Evolutionary conservation across 2,888 invertebrate species (phyloP), one percentile per base, ranked within the genome.

Genomic region (Cybosia mesomella): DNA sequence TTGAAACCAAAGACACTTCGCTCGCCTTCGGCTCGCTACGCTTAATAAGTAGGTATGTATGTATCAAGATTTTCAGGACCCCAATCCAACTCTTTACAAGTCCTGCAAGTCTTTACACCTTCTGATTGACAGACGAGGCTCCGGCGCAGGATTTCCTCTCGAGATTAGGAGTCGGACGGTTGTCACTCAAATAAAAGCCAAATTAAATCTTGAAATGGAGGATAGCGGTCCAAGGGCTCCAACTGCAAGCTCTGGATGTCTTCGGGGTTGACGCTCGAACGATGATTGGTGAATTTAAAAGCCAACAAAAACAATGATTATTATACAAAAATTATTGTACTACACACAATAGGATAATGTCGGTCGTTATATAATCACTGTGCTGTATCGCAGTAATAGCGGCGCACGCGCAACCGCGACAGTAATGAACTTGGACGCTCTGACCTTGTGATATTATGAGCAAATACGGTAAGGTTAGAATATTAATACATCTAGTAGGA

Each of bases 361-460:
- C n/a, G 18, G n/a, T 49, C n/a, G 49, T 49, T 49, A 49, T 49
- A 49, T 49, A 24, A 49, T 43, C 28, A 13, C 28, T 55, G 32
- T 62, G n/a, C n/a, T 18, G 53, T 22, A 32, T 53, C 28, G 39
- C 18, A 59, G 34, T 13, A 18, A 58, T 15, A 49, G 7, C n/a
- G 18, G 21, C 63, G 53, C 54, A 63, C 34, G 28, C 65, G 49
- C 58, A 58, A 13, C 11, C 32, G 28, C n/a, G 54, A 13, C 22
- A 53, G 22, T 55, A 58, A 22, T 66, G 59, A 59, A 36, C 59
- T 58, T 54, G 59, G 32, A 53, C 53, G 34, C 32, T 9, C 9
- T 13, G 66, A 53, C 58, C 58, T 66, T 59, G 59, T 13, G 21
- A 32, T 53, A 36, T 59, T 34, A 49, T 59, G 24, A 36, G n/a